Conservation (phyloP, 2,888 invertebrate genomes). For the Acanthopleura granulata region DNA sequence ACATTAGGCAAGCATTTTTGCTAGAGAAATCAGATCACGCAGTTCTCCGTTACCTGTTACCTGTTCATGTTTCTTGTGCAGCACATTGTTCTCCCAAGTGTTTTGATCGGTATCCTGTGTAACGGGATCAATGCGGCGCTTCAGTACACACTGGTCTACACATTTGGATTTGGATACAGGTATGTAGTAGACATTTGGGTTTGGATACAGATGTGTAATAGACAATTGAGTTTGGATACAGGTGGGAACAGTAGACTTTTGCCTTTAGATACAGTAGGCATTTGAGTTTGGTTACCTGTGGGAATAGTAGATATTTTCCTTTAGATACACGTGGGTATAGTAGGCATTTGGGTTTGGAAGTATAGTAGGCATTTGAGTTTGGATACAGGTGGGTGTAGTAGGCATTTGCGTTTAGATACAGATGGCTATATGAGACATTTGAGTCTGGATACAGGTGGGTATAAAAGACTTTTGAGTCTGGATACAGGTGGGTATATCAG, state of each 20-base stretch:
- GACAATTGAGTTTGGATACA: neutral
- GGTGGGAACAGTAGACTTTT: neutral
- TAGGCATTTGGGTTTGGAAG: too few species aligned
- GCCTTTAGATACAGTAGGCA: too few species aligned
- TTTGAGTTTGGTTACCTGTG: neutral
- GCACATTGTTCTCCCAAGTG: conserved; percentile 3
- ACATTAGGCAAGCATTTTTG: too few species aligned
- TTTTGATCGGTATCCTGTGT: neutral
- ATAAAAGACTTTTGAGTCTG: too few species aligned
- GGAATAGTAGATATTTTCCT: neutral
- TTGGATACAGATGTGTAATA: neutral
- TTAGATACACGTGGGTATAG: neutral
- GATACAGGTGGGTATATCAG: too few species aligned
- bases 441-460: too few species aligned
- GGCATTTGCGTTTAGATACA: too few species aligned
- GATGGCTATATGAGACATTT: too few species aligned
- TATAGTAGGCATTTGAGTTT: too few species aligned
- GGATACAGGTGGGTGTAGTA: too few species aligned
- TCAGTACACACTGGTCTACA: conserved; percentile 8
- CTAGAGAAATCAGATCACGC: too few species aligned
- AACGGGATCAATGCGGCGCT: conserved; percentile 16
- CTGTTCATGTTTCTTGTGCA: neutral
- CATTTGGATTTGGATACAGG: conserved; percentile 7
- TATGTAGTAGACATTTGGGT: neutral
- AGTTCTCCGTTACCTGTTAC: too few species aligned